Evolutionary conservation across 2,888 invertebrate species (phyloP).

Genomic region (Melieria omissa): DNA sequence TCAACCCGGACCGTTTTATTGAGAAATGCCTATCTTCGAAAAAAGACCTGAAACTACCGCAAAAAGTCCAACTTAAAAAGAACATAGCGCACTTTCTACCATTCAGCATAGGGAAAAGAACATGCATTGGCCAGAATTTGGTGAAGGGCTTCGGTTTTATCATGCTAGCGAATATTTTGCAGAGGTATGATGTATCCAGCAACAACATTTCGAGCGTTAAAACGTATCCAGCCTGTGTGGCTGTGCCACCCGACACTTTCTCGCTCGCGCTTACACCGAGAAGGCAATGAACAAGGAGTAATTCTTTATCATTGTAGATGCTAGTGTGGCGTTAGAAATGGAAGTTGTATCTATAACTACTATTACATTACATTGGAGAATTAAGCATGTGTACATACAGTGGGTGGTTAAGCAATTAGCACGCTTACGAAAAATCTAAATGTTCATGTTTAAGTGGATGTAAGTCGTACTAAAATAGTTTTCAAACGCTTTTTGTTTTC

Average conservation of each 20-base stretch:
- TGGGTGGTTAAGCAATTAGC: too few species aligned
- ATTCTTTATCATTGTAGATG: too few species aligned
- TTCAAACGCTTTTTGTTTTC: too few species aligned
- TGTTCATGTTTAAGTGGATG: too few species aligned
- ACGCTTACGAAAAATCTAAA: too few species aligned
- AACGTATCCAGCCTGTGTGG: constrained; percentile 77
- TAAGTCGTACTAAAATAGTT: too few species aligned
- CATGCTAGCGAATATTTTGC: constrained; percentile 77
- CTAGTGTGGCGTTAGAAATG: too few species aligned
- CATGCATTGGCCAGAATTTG: constrained; percentile 85
- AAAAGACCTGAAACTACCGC: not conserved
- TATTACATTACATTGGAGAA: too few species aligned
- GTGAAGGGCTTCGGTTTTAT: constrained; percentile 83
- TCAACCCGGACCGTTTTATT: constrained; percentile 81
- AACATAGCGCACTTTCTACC: constrained; percentile 82
- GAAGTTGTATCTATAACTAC: too few species aligned
- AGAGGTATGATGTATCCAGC: constrained; percentile 75
- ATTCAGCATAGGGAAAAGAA: constrained; percentile 87
- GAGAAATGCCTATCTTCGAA: constrained; percentile 52
- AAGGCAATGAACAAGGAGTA: too few species aligned
- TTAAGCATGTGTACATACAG: too few species aligned
- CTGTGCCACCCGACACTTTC: constrained; percentile 79
- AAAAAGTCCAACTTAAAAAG: constrained; percentile 64
- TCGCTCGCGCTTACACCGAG: constrained; percentile 69
- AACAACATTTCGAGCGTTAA: constrained; percentile 69